Evolutionary conservation across 2,888 invertebrate species (phyloP).

Genomic region (Harpalus rufipes): DNA sequence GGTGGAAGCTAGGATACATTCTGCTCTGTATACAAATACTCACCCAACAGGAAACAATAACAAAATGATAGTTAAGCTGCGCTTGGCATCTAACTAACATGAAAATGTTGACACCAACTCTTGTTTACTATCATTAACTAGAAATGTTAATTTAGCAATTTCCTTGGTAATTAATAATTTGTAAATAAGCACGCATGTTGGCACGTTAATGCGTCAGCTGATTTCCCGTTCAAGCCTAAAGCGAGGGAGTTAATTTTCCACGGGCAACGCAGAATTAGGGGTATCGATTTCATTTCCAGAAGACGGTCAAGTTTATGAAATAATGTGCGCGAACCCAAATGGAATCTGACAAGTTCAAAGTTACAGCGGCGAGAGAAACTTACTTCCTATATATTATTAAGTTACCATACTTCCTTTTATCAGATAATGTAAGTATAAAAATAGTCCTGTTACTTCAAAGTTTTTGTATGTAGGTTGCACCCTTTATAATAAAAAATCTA

Average conservation of each 20-base stretch:
- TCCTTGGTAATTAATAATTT: slow-evolving; percentile 37
- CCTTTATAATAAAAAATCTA: not conserved
- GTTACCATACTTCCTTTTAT: not conserved
- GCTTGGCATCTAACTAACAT: not conserved
- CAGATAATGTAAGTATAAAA: not conserved
- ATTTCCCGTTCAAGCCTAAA: slow-evolving; percentile 13
- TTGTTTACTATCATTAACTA: slow-evolving; percentile 17
- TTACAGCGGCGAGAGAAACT: not conserved
- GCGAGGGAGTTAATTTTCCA: slow-evolving; percentile 37
- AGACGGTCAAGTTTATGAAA: slow-evolving; percentile 40
- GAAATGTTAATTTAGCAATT: slow-evolving; percentile 45
- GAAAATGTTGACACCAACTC: not conserved
- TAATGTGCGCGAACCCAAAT: slow-evolving; percentile 20
- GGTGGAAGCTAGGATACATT: too few species aligned
- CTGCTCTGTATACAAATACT: too few species aligned
- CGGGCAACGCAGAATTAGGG: slow-evolving; percentile 14
- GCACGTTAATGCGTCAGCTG: slow-evolving; percentile 41
- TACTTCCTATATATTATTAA: not conserved
- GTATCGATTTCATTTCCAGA: slow-evolving; percentile 34
- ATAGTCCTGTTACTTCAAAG: not conserved
- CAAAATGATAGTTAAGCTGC: not conserved
- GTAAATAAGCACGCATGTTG: slow-evolving; percentile 46
- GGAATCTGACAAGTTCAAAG: slow-evolving; percentile 18
- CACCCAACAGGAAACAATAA: not conserved
- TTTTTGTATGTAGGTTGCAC: too few species aligned